Conservation (phyloP, 37 sponge, comb jelly and placozoan genomes). For the Halisarca cf. caerulea region DNA sequence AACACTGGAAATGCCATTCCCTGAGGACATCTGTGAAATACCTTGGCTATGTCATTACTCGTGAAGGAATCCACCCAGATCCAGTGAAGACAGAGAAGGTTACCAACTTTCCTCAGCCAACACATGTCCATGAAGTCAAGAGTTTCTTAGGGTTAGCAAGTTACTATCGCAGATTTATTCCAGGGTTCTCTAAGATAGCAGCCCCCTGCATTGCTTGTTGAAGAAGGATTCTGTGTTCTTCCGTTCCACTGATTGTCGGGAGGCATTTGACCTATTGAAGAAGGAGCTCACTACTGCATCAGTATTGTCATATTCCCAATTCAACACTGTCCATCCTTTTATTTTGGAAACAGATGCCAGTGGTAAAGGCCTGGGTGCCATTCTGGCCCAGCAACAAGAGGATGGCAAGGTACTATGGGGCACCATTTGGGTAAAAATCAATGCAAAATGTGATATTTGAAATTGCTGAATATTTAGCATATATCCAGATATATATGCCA, state of each 20-base stretch:
- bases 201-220: constrained; percentile 33
- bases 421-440: too few relatives aligned
- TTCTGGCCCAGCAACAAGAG: too few relatives aligned
- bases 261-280: constrained; percentile 52
- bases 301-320: constrained; percentile 33
- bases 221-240: constrained; percentile 30
- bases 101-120: not conserved
- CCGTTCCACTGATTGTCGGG: constrained; percentile 30
- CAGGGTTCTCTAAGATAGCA: constrained; percentile 33
- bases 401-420: too few relatives aligned
- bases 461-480: too few relatives aligned
- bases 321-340: constrained; percentile 14
- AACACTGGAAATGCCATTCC: constrained; percentile 19
- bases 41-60: not conserved
- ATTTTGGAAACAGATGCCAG: too few relatives aligned
- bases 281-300: constrained; percentile 24
- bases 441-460: too few relatives aligned
- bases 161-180: constrained; percentile 53
- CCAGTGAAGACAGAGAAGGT: not conserved
- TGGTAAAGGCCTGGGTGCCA: too few relatives aligned
- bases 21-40: not conserved
- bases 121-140: too few relatives aligned
- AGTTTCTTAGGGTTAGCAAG: constrained; percentile 12
- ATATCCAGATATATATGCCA: too few relatives aligned
- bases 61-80: not conserved